Base-by-base conservation (phyloP, 2,888 invertebrate species). In the Ophion ventricosus region DNA sequence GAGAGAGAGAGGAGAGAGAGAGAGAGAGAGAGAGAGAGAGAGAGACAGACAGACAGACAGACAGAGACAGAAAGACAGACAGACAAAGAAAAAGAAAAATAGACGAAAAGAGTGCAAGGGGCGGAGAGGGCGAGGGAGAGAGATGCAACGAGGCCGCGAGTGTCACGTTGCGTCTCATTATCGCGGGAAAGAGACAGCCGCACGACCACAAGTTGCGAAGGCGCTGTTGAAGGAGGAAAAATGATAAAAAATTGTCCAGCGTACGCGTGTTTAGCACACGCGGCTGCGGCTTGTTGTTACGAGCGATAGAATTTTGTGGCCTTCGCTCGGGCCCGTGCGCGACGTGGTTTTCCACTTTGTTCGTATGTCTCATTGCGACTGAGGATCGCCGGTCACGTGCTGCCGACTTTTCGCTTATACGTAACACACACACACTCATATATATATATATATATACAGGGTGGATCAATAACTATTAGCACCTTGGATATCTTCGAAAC, bases 241-340 rank as follows among this genome's bases (percentile, higher is more conserved):
- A n/a, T n/a, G n/a, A 20, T 35, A 29, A 70, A 70, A 70, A 57
- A 67, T 5, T 23, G 49, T 57, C 57, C 23, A 7, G n/a, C 57
- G 57, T 10, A 23, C 8, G 57, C 57, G 23, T 20, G 57, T 29
- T 63, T 2, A 29, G 40, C n/a, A 77, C 59, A 82, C 66, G 77
- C 66, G 77, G 70, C 20, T 57, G 23, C 2, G 7, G 8, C 57
- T 57, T 23, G 57, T 2, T 2, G 35, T 67, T 49, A 40, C 20
- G 66, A 54, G 49, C 25, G 54, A 23, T 63, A 26, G 76, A 67
- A 72, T 76, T 83, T 76, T 14, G 57, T 63, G 84, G 84, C 84
- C 84, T 84, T 84, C 84, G 81, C 66, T 29, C 54, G 40, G 82
- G 82, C 84, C 82, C 84, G 84, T 85, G 84, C 82, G 73, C 76